Evolutionary conservation across 2,888 invertebrate species (phyloP).

Genomic region (Andricus curvator): DNA sequence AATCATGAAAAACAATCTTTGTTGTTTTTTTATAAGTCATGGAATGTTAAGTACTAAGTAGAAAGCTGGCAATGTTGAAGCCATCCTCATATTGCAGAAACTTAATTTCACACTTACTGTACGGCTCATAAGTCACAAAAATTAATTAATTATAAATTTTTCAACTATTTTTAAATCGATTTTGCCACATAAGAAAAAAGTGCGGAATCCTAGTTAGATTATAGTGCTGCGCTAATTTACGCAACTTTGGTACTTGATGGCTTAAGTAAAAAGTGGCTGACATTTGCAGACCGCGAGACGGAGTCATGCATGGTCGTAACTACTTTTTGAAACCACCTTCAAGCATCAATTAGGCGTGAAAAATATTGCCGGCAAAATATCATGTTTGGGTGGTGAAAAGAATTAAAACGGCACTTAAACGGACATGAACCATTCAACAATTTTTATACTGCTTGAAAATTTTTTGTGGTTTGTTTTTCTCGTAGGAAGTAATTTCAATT

Average conservation of each 20-base stretch:
- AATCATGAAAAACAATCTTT: too few relatives aligned
- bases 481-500: conserved; percentile 1
- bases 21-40: not conserved
- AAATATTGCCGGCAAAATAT: conserved; percentile 31
- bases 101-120: conserved; percentile 8
- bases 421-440: conserved; percentile 6
- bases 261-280: conserved; percentile 25
- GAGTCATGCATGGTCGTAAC: conserved; percentile 18
- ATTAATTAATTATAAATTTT: not conserved
- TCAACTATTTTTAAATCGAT: not conserved
- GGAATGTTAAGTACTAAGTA: conserved; percentile 13
- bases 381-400: conserved; percentile 37
- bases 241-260: conserved; percentile 19
- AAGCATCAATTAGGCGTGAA: conserved; percentile 30
- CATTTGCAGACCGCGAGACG: conserved; percentile 27
- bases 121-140: not conserved
- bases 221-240: conserved; percentile 27
- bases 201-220: not conserved
- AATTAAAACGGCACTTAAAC: conserved; percentile 20
- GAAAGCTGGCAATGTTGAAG: not conserved
- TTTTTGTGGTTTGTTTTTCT: conserved; percentile 9
- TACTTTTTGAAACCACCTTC: conserved; percentile 28
- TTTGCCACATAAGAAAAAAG: not conserved
- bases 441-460: conserved; percentile 10
- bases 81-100: not conserved